Conservation (phyloP, 2,888 invertebrate genomes). For the Creontiades dilutus region DNA sequence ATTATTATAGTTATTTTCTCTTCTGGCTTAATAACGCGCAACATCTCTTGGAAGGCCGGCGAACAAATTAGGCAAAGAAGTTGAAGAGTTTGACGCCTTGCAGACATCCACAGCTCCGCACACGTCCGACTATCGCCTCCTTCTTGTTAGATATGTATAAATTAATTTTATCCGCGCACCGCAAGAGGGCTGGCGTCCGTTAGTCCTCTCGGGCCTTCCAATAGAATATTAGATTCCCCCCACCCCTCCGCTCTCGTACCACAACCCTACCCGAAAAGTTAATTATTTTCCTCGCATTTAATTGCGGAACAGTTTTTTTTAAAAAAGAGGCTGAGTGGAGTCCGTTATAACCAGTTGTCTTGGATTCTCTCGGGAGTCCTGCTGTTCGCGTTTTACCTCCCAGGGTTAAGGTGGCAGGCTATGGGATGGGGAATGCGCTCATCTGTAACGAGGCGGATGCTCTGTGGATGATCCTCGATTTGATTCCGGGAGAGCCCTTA, state of each 20-base stretch:
- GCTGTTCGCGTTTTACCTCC: constrained; percentile 68
- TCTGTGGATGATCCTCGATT: not conserved
- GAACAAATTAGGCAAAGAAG: constrained; percentile 59
- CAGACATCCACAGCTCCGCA: constrained; percentile 57
- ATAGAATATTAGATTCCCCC: constrained; percentile 64
- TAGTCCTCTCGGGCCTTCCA: constrained; percentile 9
- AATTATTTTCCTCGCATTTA: constrained; percentile 64
- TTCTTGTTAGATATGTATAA: constrained; percentile 58
- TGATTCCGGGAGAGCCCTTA: not conserved
- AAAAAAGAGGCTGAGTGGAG: not conserved
- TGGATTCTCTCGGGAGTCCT: constrained; percentile 50
- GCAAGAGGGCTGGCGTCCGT: constrained; percentile 13
- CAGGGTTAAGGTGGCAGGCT: constrained; percentile 40
- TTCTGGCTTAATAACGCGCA: constrained; percentile 46
- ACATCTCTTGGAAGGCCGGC: constrained; percentile 33
- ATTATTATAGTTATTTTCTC: constrained; percentile 65
- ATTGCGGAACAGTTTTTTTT: constrained; percentile 59
- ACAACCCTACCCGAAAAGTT: constrained; percentile 38
- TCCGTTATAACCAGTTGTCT: constrained; percentile 64
- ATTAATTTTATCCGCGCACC: constrained; percentile 64
- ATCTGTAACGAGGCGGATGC: constrained; percentile 66
- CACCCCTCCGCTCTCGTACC: not conserved
- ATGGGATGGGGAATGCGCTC: constrained; percentile 50
- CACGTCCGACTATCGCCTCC: constrained; percentile 46
- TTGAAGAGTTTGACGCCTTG: constrained; percentile 66